These are phyloP conservation scores for Panthera uncia DNA, from an alignment of 2,113 vertebrate genomes.

Conservation along the genomic window DNA sequence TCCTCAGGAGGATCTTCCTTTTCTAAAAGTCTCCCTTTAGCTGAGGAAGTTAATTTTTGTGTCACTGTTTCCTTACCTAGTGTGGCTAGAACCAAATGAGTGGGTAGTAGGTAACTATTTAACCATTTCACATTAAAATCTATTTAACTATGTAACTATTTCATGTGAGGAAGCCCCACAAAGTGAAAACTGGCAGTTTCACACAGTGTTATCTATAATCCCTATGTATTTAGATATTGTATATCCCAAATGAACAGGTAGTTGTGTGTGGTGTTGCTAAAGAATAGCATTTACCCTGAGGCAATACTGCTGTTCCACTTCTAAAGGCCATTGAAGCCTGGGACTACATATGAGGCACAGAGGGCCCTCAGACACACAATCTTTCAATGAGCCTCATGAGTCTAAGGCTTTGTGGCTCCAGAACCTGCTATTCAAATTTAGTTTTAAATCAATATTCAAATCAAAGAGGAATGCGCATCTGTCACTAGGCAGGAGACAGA, in stretches of 20 bases:
- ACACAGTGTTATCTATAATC: not conserved
- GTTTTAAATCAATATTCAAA: constrained; percentile 33
- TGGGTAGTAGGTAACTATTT: not conserved
- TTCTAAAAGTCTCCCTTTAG: not conserved
- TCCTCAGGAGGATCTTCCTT: not conserved
- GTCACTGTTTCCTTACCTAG: not conserved
- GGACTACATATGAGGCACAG: not conserved
- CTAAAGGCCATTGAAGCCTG: not conserved
- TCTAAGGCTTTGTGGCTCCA: not conserved
- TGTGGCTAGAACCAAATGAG: not conserved
- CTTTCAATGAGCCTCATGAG: not conserved
- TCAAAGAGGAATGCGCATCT: not conserved
- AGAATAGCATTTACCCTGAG: not conserved
- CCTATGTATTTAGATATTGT: not conserved
- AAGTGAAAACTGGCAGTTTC: constrained; percentile 3
- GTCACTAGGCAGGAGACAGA: not conserved
- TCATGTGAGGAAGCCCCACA: not conserved
- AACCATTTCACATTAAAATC: not conserved
- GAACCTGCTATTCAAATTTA: not conserved
- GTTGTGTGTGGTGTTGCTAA: not conserved
- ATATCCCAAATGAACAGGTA: not conserved
- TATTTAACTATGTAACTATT: not conserved
- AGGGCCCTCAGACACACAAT: not conserved
- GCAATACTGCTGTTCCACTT: not conserved
- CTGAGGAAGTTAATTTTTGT: constrained; percentile 6